Evolutionary conservation across 2,888 invertebrate genomes (phyloP), one percentile per base, ranked within the genome.

Genomic region (Amphipoea lucens): DNA sequence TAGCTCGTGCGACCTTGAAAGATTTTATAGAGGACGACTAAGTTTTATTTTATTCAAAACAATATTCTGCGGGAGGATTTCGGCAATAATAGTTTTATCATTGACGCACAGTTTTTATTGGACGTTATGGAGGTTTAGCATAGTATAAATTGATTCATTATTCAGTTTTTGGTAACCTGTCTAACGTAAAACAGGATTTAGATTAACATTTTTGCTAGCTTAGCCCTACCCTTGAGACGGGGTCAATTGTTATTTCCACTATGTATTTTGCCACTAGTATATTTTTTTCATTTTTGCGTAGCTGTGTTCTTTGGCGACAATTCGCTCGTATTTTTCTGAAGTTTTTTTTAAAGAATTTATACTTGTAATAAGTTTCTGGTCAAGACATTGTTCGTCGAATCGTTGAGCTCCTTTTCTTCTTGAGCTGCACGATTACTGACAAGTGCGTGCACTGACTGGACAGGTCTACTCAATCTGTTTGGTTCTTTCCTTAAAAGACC

Each of bases 151-250:
- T 17, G 77, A 54, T 81, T 67, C 71, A 66, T 66, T 84, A 68
- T 79, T 72, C 81, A 51, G 70, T 63, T 68, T 84, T 79, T 57
- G 68, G 62, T 60, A 67, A 78, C 48, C 48, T 78, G 67, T 68
- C 4, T 54, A 40, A 48, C 20, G 29, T 68, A 20, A 67, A 72
- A 63, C 11, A n/a, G 62, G 40, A 83, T 67, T 71, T 17, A 14
- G 23, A 81, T 84, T 79, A 62, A n/a, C 84, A 79, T 84, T 67
- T 81, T 79, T 84, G 62, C 29, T 79, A 57, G 63, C 84, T 82
- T 68, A 63, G 42, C 23, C 63, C 48, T 71, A 14, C 45, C 84
- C 79, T 84, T 82, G 57, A 79, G 71, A 63, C 68, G 29, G 36
- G 68, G 71, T 84, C 67, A 78, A 57, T 48, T 69, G 36, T 62